phyloP scores from a whole-genome alignment of 2,797 vertebrate genomes.

The Lepilemur ruficaudatus region DNA sequence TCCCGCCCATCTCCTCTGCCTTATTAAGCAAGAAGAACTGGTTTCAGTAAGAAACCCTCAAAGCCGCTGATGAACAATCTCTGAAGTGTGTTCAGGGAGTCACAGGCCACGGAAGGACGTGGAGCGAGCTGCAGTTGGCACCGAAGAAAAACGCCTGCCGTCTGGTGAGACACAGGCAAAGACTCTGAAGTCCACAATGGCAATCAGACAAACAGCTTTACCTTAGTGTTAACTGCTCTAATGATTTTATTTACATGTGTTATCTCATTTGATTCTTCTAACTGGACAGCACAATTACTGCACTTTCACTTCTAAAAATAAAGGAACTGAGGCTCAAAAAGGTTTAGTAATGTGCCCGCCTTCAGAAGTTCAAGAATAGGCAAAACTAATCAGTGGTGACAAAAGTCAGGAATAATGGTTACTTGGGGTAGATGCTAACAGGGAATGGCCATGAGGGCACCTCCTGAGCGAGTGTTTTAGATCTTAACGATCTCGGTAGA shows the following conservation, averaged over 20 bases:
- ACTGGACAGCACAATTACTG: background rate
- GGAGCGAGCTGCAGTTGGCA: background rate
- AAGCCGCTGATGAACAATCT: background rate
- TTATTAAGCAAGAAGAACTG: constrained; percentile 46
- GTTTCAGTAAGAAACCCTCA: constrained; percentile 3
- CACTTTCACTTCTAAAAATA: background rate
- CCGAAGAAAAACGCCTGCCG: background rate
- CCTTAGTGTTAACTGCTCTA: background rate
- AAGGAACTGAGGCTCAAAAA: background rate
- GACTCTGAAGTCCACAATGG: background rate
- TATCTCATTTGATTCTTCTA: background rate
- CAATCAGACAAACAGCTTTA: background rate
- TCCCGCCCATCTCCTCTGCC: constrained; percentile 48
- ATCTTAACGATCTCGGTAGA: background rate
- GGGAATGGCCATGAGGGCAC: background rate
- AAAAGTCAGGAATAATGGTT: background rate
- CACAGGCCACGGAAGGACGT: background rate
- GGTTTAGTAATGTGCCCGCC: background rate
- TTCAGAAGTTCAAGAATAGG: background rate
- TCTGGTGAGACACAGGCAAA: background rate
- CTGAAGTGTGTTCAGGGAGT: background rate
- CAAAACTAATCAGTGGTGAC: background rate
- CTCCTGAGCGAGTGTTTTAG: background rate
- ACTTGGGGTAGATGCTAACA: background rate
- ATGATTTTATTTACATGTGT: background rate